Percentiles rank a stretch among this genome's conserved stretches.
phyloP scores from a whole-genome alignment of 92 coral and sea anemone species.

The Parazoanthus darwini region DNA sequence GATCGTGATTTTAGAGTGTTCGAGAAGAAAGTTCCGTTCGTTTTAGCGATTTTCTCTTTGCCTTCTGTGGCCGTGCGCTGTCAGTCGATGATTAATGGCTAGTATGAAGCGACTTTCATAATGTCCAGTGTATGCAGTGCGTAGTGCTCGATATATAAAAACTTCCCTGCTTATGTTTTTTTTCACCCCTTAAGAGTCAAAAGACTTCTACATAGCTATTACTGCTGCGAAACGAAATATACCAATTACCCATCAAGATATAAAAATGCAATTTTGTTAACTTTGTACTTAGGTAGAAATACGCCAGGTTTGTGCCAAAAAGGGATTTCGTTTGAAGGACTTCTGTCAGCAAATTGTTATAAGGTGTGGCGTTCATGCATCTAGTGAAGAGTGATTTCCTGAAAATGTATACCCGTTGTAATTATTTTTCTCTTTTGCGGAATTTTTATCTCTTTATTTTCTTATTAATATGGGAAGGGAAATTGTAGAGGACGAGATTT shows the following conservation, averaged over 20 bases:
- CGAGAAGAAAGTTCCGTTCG: slow-evolving; percentile 15
- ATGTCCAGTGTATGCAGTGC: not conserved
- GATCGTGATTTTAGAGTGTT: slow-evolving; percentile 16
- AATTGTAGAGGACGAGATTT: not conserved
- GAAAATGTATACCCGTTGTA: not conserved
- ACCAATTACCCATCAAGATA: not conserved
- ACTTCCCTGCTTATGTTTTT: not conserved
- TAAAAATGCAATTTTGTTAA: not conserved
- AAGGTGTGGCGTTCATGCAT: slow-evolving; percentile 30
- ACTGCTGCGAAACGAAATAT: not conserved
- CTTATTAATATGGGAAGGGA: not conserved
- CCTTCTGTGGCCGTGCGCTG: not conserved
- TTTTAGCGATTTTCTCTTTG: not conserved
- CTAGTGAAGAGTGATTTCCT: slow-evolving; percentile 17
- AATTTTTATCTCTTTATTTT: not conserved
- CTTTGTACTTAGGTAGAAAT: slow-evolving; percentile 19
- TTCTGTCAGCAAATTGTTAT: slow-evolving; percentile 43
- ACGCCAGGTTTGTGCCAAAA: slow-evolving; percentile 27
- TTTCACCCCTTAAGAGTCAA: not conserved
- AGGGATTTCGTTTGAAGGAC: slow-evolving; percentile 21
- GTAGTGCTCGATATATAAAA: not conserved
- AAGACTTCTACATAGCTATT: not conserved
- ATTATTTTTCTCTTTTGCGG: not conserved
- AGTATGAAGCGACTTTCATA: not conserved
- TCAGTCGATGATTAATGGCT: slow-evolving; percentile 29